Percentiles rank a stretch among this genome's conserved stretches.
phyloP scores from a whole-genome alignment of 2,888 invertebrate genomes.

The Phrixothrix hirtus region DNA sequence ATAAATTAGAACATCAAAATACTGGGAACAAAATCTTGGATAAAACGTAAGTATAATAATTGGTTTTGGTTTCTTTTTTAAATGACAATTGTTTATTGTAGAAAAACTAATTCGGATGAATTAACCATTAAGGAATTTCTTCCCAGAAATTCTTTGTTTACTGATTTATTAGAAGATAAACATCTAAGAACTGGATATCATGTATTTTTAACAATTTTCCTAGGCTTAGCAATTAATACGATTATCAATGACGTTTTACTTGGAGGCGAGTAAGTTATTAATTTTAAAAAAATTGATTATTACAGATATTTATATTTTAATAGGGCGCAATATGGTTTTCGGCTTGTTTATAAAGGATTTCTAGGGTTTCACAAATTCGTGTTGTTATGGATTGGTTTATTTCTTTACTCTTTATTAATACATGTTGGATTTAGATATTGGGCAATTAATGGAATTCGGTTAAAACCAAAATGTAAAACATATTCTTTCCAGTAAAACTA shows the following conservation, averaged over 20 bases:
- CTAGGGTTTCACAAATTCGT: not conserved
- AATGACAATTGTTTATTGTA: slow-evolving; percentile 13
- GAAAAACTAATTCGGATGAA: slow-evolving; percentile 13
- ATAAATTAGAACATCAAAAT: slow-evolving; percentile 5
- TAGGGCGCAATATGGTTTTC: not conserved
- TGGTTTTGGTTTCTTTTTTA: not conserved
- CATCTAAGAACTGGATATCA: slow-evolving; percentile 86
- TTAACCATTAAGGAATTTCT: slow-evolving; percentile 69
- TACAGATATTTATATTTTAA: too few species aligned
- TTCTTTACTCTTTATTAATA: not conserved
- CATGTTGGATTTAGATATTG: slow-evolving; percentile 1
- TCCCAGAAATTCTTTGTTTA: slow-evolving; percentile 77
- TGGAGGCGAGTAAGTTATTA: too few species aligned
- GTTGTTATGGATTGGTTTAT: not conserved
- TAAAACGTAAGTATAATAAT: slow-evolving; percentile 13
- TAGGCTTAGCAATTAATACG: slow-evolving; percentile 59
- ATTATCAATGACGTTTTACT: too few species aligned
- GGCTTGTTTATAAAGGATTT: not conserved
- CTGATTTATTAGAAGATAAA: slow-evolving; percentile 73
- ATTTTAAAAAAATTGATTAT: too few species aligned
- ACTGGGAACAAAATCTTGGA: slow-evolving; percentile 16
- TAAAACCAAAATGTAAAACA: slow-evolving; percentile 6
- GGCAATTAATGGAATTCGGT: slow-evolving; percentile 1
- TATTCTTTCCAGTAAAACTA: too few species aligned
- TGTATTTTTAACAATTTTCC: slow-evolving; percentile 77